Evolutionary conservation across 2,113 vertebrate species (phyloP), one percentile per base, ranked within the genome.

Genomic region (Heptranchias perlo): DNA sequence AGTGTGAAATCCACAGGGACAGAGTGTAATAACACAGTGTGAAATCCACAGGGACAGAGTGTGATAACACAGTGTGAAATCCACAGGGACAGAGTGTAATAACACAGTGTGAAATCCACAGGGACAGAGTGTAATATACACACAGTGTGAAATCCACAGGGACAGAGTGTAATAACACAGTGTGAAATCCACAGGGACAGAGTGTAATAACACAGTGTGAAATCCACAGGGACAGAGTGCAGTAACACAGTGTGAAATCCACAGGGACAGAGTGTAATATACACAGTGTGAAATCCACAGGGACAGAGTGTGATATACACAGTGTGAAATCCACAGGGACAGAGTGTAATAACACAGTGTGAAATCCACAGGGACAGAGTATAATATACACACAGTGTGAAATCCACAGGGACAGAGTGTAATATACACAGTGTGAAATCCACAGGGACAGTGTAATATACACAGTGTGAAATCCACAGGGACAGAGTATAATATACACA

Each of bases 161-260:
- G 65, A 35, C 6, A 8, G 69, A 35, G 25, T 76, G 35, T 76
- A 25, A 25, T 39, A 31, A 44, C 3, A 39, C 8, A n/a, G n/a
- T 35, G 69, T 73, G 25, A 78, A 31, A 73, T n/a, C 0, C 11
- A 10, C 73, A 7, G 28, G 28, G 23, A 2, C 35, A 35, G 35
- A 0, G 31, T 25, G 69, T 8, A 73, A 73, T 73, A 16, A n/a
- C n/a, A n/a, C n/a, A n/a, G n/a, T n/a, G n/a, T n/a, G n/a, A n/a
- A n/a, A n/a, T n/a, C n/a, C n/a, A n/a, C n/a, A n/a, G 31, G 1
- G 67, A 6, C 67, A 31, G 4, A 8, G 6, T 54, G 65, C 28
- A 67, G 28, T 67, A 25, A 93, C 0, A 98, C 98, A 98, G 99
- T 99, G n/a, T n/a, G n/a, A n/a, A n/a, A n/a, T n/a, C n/a, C n/a